Conservation (phyloP, 2,113 vertebrate genomes). For the Rhabdornis inornatus region DNA sequence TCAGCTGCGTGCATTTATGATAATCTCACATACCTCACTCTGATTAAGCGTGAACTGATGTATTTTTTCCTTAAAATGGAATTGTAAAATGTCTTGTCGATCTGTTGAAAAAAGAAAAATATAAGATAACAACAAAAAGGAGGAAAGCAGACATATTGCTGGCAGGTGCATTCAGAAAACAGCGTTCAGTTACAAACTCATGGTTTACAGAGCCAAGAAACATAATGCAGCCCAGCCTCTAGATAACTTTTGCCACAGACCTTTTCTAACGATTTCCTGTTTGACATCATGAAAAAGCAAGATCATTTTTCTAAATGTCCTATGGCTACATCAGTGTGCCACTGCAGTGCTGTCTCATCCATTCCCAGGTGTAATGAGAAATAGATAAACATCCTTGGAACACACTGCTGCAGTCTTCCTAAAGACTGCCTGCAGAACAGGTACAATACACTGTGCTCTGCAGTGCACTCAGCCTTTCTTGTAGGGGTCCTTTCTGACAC, state of each 20-base stretch:
- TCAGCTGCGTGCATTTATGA: neutral
- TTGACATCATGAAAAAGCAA: neutral
- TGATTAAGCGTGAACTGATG: constrained; percentile 71
- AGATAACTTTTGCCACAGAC: neutral
- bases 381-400: neutral
- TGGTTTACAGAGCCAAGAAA: neutral
- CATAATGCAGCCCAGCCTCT: neutral
- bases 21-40: constrained; percentile 74
- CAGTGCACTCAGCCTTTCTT: neutral
- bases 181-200: neutral
- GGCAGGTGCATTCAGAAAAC: neutral
- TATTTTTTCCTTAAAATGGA: constrained; percentile 75
- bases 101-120: constrained; percentile 72
- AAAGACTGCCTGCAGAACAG: neutral
- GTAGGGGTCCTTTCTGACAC: neutral
- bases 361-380: neutral
- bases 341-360: neutral
- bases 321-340: neutral
- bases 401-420: neutral
- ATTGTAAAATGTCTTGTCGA: constrained; percentile 77
- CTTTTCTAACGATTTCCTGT: neutral
- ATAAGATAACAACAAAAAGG: constrained; percentile 1
- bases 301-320: neutral
- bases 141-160: neutral
- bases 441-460: neutral